Percentiles rank a stretch among this genome's conserved stretches.
phyloP scores from a whole-genome alignment of 2,797 vertebrate species.

The Sciurus carolinensis region DNA sequence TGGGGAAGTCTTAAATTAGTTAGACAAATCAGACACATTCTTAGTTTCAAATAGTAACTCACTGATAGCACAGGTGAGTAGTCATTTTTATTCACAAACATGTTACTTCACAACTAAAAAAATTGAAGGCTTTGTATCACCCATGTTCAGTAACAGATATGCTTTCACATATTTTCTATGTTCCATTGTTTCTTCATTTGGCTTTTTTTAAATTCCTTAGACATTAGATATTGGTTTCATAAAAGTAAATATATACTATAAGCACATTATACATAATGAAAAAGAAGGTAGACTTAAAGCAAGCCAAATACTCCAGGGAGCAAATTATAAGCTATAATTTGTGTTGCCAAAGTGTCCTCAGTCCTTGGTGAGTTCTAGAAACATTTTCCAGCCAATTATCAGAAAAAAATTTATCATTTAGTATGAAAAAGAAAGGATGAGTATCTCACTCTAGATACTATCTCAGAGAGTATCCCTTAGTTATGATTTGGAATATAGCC shows the following conservation, averaged over 20 bases:
- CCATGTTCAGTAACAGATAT: background rate
- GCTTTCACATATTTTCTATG: background rate
- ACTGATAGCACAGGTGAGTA: background rate
- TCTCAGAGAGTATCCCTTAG: background rate
- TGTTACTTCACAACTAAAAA: background rate
- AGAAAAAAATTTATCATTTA: conserved; percentile 37
- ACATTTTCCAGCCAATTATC: background rate
- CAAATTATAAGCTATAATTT: conserved; percentile 7
- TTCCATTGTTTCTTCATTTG: background rate
- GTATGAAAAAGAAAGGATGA: background rate
- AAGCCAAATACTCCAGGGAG: background rate
- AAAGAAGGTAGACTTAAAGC: background rate
- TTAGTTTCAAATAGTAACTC: conserved; percentile 16
- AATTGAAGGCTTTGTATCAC: background rate
- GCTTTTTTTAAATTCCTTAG: conserved; percentile 3
- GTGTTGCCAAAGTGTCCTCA: background rate
- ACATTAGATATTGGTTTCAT: background rate
- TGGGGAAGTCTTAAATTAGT: conserved; percentile 25
- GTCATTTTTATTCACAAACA: conserved; percentile 32
- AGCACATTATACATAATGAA: background rate
- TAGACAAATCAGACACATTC: background rate
- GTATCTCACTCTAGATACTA: background rate
- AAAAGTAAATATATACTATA: background rate
- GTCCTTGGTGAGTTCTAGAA: background rate
- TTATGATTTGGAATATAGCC: background rate